Base-by-base conservation (phyloP, 2,888 invertebrate genomes). In the Oxystoma pomonae region DNA sequence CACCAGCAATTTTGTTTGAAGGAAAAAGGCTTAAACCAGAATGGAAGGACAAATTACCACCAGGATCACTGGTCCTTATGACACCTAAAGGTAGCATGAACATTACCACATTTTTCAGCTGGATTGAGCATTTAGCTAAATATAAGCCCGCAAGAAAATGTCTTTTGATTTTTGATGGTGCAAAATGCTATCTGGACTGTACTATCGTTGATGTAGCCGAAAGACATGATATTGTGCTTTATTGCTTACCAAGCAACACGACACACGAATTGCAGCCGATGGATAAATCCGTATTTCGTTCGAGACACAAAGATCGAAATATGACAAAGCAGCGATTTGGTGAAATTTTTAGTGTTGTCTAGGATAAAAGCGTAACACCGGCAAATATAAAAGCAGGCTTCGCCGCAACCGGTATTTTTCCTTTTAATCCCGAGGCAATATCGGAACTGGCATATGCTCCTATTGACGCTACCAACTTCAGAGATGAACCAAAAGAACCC, bases 181-280 rank as follows among this genome's bases (percentile, higher is more conserved):
- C n/a, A n/a, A n/a, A 69, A 65, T 73, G 60, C 62, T 75, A 73
- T 65, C 62, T 74, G 55, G 71, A 74, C 64, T 59, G 64, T 59
- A 70, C 64, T 3, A 75, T 76, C 60, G 71, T 72, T 16, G 73
- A 74, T 9, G 70, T 60, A 55, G 74, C 75, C 51, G 74, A 73
- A 50, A 65, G 66, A 63, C 63, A 65, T 64, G 67, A 70, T 17
- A 72, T 76, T 55, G 75, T n/a, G n/a, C n/a, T n/a, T n/a, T n/a
- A n/a, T n/a, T n/a, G n/a, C n/a, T n/a, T n/a, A n/a, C n/a, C n/a
- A n/a, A n/a, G n/a, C n/a, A n/a, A n/a, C n/a, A n/a, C n/a, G n/a
- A n/a, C n/a, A n/a, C n/a, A n/a, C n/a, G n/a, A n/a, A n/a, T n/a
- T n/a, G n/a, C n/a, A n/a, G n/a, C n/a, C n/a, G n/a, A n/a, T n/a